phyloP scores from a whole-genome alignment of 2,113 vertebrate species.

The Taxidea taxus region DNA sequence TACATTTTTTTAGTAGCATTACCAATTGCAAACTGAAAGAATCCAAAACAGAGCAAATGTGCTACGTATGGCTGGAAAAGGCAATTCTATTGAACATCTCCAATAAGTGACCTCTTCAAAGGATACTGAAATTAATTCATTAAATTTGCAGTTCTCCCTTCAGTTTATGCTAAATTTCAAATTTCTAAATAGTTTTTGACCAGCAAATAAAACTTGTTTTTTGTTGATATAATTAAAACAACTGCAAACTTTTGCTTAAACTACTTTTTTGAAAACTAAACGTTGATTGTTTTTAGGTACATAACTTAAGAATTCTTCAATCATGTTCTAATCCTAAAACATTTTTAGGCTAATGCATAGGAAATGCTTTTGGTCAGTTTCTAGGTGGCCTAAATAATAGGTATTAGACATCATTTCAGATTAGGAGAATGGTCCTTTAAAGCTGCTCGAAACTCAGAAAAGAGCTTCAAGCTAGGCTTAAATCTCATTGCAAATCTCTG shows the following conservation, averaged over 20 bases:
- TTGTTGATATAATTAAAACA: neutral
- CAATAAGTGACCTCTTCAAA: neutral
- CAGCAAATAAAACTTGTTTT: neutral
- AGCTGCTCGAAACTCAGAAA: neutral
- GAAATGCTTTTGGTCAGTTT: neutral
- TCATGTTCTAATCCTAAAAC: neutral
- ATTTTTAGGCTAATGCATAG: neutral
- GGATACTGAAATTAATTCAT: neutral
- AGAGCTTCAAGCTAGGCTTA: neutral
- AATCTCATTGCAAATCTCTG: neutral
- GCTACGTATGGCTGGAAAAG: neutral
- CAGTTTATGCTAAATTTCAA: neutral
- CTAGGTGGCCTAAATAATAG: neutral
- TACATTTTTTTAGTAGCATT: neutral
- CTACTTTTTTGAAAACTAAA: neutral
- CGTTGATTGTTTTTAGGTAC: neutral
- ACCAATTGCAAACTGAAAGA: neutral
- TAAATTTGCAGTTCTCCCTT: neutral
- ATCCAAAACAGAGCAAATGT: neutral
- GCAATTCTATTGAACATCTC: neutral
- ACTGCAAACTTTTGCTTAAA: neutral
- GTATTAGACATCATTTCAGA: neutral
- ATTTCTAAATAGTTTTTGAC: neutral
- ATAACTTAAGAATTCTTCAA: conserved; percentile 12
- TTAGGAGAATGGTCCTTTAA: neutral